These are phyloP conservation scores for Hylaeus anthracinus DNA, from an alignment of 1,140 invertebrate genomes.

Conservation along the genomic window DNA sequence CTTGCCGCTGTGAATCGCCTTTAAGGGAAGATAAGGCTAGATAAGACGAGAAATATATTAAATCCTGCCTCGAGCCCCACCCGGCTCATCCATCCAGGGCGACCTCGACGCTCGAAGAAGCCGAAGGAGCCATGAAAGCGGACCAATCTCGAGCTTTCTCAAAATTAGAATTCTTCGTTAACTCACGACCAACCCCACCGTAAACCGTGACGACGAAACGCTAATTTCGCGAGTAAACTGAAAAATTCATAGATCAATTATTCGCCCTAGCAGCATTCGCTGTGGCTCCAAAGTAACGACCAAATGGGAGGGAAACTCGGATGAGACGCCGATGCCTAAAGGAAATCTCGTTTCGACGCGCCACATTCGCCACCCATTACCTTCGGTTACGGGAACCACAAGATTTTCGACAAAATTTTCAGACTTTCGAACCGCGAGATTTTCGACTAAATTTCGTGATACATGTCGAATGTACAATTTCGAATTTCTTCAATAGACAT, in stretches of 20 bases:
- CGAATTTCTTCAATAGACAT: too few species aligned
- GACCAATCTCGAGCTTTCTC: slow-evolving; percentile 34
- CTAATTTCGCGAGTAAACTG: slow-evolving; percentile 53
- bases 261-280: background rate
- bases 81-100: slow-evolving; percentile 38
- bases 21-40: slow-evolving; percentile 67
- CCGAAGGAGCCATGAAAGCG: slow-evolving; percentile 47
- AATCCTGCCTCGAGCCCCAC: slow-evolving; percentile 52
- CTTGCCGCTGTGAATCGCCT: slow-evolving; percentile 63
- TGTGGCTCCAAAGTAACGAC: background rate
- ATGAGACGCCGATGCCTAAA: background rate
- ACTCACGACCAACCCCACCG: slow-evolving; percentile 6
- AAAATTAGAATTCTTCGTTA: slow-evolving; percentile 67
- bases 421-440: too few species aligned
- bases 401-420: too few species aligned
- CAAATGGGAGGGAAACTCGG: background rate
- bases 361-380: too few species aligned
- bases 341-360: background rate
- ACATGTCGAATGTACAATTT: too few species aligned
- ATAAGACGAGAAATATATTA: slow-evolving; percentile 69
- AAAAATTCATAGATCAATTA: slow-evolving; percentile 58
- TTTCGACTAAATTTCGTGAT: too few species aligned
- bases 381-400: too few species aligned
- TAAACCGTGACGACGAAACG: slow-evolving; percentile 11
- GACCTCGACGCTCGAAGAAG: slow-evolving; percentile 5